A percentile compares a stretch with the other conserved stretches of the same genome.
phyloP scores from a whole-genome alignment of 2,797 vertebrate species.

The Melanotaenia trifasciata region DNA sequence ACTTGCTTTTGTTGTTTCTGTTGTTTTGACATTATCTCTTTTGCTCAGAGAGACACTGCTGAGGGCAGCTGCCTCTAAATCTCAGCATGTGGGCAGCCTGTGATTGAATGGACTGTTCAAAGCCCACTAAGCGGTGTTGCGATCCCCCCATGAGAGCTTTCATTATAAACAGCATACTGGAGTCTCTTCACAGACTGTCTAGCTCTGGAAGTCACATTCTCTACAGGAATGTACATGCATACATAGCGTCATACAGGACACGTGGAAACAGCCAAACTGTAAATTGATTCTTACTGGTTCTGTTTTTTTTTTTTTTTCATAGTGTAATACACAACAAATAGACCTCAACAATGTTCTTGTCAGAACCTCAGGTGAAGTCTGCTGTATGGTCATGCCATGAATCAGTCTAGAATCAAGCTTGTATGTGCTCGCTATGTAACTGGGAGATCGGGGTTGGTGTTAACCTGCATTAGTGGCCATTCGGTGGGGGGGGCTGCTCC shows the following conservation, averaged over 20 bases:
- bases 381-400: neutral
- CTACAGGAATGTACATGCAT: constrained; percentile 45
- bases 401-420: constrained; percentile 3
- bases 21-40: constrained; percentile 49
- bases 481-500: too few relatives aligned
- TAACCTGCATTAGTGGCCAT: too few relatives aligned
- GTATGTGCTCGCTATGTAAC: neutral
- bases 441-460: too few relatives aligned
- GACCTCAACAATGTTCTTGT: constrained; percentile 9
- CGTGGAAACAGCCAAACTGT: constrained; percentile 27
- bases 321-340: constrained; percentile 9
- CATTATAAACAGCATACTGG: constrained; percentile 83
- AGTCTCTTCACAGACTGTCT: constrained; percentile 71
- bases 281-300: constrained; percentile 42
- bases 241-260: constrained; percentile 24
- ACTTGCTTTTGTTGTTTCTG: constrained; percentile 48
- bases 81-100: constrained; percentile 72
- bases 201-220: constrained; percentile 57
- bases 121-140: constrained; percentile 76
- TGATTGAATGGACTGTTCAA: constrained; percentile 80
- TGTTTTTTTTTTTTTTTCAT: constrained; percentile 29
- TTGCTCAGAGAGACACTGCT: constrained; percentile 57
- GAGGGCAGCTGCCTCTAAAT: constrained; percentile 66
- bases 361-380: constrained; percentile 15
- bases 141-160: constrained; percentile 80